Evolutionary conservation across 2,888 invertebrate species (phyloP).

Genomic region (Xanthia icteritia): DNA sequence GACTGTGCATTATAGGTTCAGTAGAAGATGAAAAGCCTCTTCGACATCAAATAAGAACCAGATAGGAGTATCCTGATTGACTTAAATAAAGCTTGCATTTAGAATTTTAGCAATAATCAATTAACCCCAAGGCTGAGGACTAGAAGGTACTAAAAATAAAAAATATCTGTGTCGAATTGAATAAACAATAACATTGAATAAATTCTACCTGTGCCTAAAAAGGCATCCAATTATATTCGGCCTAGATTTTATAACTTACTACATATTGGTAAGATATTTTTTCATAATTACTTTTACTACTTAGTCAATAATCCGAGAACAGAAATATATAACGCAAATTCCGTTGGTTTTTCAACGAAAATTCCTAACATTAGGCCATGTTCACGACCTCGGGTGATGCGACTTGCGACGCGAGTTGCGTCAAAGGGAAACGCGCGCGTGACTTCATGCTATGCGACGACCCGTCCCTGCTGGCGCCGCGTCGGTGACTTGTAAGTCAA

Average conservation of each 20-base stretch:
- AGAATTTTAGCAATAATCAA: neutral
- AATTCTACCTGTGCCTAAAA: neutral
- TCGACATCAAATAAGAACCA: neutral
- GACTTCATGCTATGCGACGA: neutral
- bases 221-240: slow-evolving; percentile 8
- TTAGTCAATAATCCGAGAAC: too few relatives aligned
- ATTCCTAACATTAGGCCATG: neutral
- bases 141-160: too few relatives aligned
- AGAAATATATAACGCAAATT: neutral
- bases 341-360: neutral
- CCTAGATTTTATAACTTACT: slow-evolving; percentile 7
- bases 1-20: neutral
- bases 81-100: neutral
- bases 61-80: neutral
- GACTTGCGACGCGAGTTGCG: neutral
- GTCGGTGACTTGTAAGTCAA: neutral
- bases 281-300: neutral
- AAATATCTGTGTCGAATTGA: too few relatives aligned
- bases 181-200: too few relatives aligned
- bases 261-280: neutral
- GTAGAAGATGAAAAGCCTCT: neutral
- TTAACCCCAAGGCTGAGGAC: neutral
- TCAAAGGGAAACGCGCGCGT: neutral
- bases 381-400: neutral
- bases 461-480: neutral